Base-by-base conservation (phyloP, 2,797 vertebrate genomes). In the Tenualosa thibaudeaui region DNA sequence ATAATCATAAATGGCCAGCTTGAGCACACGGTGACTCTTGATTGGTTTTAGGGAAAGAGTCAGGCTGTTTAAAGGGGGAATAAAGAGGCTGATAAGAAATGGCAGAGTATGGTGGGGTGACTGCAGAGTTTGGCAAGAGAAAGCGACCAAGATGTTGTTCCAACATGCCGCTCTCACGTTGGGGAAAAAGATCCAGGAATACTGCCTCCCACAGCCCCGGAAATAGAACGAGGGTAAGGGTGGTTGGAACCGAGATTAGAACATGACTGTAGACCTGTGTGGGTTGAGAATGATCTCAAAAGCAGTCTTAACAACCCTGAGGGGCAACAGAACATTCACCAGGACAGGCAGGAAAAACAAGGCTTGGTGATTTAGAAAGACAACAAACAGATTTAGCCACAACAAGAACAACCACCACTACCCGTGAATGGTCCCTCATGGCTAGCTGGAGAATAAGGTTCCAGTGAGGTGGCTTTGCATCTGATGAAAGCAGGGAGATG, bases 91-190 rank as follows among this genome's bases (percentile, higher is more conserved):
- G 40, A 6, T 78, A 7, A 78, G 15, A 78, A 17, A 78, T 53
- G 75, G 81, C 81, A 51, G 40, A 83, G 82, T 86, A 91, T 84
- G 89, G 88, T 88, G 46, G 87, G 86, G 85, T 86, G 7, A 86
- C 65, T 85, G 85, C 68, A 60, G 5, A 46, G 86, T 75, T 22
- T 81, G 62, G 65, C 40, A 2, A 60, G 83, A 81, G 53, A 46
- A n/a, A 81, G 24, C 19, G 40, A 53, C 43, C 78, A 53, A 60
- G 46, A 83, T 87, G 86, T 84, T 91, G 93, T 94, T 90, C 91
- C 91, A 92, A 88, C 91, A 92, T 94, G 94, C 90, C 90, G 91
- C 85, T 91, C 84, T 71, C 87, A 58, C 37, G 87, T 91, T 89
- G 89, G 93, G 91, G 88, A 93, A 90, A 93, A 90, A 84, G 54